Evolutionary conservation across 2,113 vertebrate genomes (phyloP).

Genomic region (Callionymus lyra): DNA sequence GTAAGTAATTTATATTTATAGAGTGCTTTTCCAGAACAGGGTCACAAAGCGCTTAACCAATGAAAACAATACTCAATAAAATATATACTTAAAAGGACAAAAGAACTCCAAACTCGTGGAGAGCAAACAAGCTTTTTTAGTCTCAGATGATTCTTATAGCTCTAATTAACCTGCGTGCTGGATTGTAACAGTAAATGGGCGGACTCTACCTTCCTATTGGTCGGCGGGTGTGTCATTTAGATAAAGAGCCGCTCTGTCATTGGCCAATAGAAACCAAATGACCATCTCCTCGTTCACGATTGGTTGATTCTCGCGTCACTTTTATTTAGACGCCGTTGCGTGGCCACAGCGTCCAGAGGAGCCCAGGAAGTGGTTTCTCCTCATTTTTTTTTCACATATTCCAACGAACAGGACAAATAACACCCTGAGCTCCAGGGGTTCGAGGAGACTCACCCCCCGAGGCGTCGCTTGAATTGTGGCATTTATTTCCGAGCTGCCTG

Average conservation of each 20-base stretch:
- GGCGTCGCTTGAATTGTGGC: conserved; percentile 1
- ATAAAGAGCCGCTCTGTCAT: conserved; percentile 1
- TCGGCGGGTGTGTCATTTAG: background rate
- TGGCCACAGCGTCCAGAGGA: conserved; percentile 32
- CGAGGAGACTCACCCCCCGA: conserved; percentile 18
- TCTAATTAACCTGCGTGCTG: background rate
- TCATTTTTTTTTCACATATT: conserved; percentile 37
- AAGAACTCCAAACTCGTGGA: too few relatives aligned
- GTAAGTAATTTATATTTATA: too few relatives aligned
- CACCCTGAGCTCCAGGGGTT: background rate
- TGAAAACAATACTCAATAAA: too few relatives aligned
- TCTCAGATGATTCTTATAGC: too few relatives aligned
- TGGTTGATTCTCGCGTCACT: conserved; percentile 35
- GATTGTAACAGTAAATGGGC: background rate
- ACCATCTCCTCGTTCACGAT: conserved; percentile 3
- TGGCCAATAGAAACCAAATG: conserved; percentile 13
- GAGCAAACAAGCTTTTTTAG: too few relatives aligned
- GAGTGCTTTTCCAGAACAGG: too few relatives aligned
- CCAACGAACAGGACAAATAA: conserved; percentile 11
- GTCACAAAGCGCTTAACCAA: too few relatives aligned
- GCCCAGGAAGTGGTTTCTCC: conserved; percentile 34
- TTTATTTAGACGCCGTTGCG: conserved; percentile 16
- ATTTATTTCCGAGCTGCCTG: background rate
- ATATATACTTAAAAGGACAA: too few relatives aligned
- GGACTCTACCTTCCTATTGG: conserved; percentile 18